phyloP scores from a whole-genome alignment of 1,140 invertebrate genomes.

The Aporrectodea caliginosa region DNA sequence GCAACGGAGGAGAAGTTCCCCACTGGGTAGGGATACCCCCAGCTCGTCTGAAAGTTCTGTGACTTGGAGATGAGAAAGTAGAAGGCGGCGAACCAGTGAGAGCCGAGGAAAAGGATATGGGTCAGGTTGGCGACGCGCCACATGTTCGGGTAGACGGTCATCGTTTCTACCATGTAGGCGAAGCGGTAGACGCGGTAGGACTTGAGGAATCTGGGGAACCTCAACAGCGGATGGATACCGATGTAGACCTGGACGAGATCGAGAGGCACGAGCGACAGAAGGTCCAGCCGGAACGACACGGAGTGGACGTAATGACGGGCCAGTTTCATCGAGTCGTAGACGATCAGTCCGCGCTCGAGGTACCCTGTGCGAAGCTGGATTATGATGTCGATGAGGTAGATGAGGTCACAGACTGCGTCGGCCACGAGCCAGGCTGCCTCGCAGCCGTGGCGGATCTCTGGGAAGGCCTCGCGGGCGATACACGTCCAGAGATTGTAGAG shows the following conservation, averaged over 20 bases:
- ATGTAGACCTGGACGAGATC: constrained; percentile 70
- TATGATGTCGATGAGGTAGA: constrained; percentile 80
- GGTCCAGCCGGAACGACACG: constrained; percentile 78
- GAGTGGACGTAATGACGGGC: constrained; percentile 83
- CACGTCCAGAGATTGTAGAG: constrained; percentile 93
- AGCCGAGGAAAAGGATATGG: constrained; percentile 87
- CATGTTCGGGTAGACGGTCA: constrained; percentile 90
- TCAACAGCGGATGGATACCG: constrained; percentile 50
- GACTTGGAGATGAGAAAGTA: constrained; percentile 89
- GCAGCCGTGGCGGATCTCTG: constrained; percentile 61
- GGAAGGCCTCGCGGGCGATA: constrained; percentile 89
- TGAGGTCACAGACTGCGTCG: constrained; percentile 77
- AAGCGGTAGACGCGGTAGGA: constrained; percentile 86
- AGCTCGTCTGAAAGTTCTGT: constrained; percentile 83
- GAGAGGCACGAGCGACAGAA: constrained; percentile 75
- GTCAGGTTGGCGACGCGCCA: constrained; percentile 93
- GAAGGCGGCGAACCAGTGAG: constrained; percentile 96
- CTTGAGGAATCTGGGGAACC: constrained; percentile 63
- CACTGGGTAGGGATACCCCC: constrained; percentile 75
- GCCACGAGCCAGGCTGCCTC: constrained; percentile 72
- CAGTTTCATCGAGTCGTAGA: constrained; percentile 83
- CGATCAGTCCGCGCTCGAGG: constrained; percentile 88
- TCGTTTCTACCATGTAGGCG: constrained; percentile 91
- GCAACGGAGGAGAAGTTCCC: constrained; percentile 76
- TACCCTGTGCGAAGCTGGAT: constrained; percentile 93